These are phyloP conservation scores for Muntiacus reevesi DNA, from an alignment of 2,113 vertebrate species.

Conservation along the genomic window DNA sequence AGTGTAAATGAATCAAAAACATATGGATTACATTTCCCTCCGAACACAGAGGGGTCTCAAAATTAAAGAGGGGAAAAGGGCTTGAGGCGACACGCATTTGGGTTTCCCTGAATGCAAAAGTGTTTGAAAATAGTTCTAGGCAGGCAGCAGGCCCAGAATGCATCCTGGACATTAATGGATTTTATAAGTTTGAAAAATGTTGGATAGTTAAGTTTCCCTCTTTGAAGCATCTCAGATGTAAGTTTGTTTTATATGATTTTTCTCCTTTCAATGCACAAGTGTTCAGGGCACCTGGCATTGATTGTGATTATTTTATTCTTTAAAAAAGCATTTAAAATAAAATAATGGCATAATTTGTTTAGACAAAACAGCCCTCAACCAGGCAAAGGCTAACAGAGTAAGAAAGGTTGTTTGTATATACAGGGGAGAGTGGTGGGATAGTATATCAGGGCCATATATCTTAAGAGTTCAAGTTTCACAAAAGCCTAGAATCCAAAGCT, in stretches of 20 bases:
- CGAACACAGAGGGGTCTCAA: conserved; percentile 48
- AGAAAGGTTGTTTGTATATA: conserved; percentile 14
- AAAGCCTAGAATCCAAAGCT: neutral
- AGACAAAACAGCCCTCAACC: conserved; percentile 22
- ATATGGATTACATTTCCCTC: conserved; percentile 56
- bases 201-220: conserved; percentile 38
- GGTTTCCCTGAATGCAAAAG: conserved; percentile 36
- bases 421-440: neutral
- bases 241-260: conserved; percentile 37
- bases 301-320: conserved; percentile 62
- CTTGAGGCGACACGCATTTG: conserved; percentile 36
- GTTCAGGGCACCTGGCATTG: conserved; percentile 49
- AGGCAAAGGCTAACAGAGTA: conserved; percentile 9
- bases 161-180: neutral
- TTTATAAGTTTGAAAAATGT: conserved; percentile 45
- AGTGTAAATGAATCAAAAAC: conserved; percentile 68
- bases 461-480: neutral
- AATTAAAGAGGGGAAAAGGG: conserved; percentile 57
- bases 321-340: conserved; percentile 50
- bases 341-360: conserved; percentile 53
- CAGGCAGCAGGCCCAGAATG: neutral
- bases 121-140: conserved; percentile 31
- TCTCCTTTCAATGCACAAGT: conserved; percentile 27
- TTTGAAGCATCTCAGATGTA: conserved; percentile 53
- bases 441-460: neutral